These are phyloP conservation scores for Luperina nickerlii DNA, from an alignment of 2,888 invertebrate genomes.

Conservation along the genomic window DNA sequence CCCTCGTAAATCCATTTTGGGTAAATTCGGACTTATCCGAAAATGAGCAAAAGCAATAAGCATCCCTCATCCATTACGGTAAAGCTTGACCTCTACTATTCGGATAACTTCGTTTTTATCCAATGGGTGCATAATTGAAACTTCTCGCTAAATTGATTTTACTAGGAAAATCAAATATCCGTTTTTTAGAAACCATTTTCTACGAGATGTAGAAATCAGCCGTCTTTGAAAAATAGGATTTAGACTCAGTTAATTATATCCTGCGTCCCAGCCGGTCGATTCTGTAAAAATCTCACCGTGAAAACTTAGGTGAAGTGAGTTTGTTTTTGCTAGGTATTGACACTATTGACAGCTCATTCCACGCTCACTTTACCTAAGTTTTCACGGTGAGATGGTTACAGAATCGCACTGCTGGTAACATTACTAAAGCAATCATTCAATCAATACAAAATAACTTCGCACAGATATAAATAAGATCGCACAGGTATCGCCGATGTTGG, in stretches of 20 bases:
- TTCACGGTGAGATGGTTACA: too few relatives aligned
- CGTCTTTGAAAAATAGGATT: not conserved
- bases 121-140: constrained; percentile 26
- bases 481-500: too few relatives aligned
- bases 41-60: constrained; percentile 39
- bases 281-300: too few relatives aligned
- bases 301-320: too few relatives aligned
- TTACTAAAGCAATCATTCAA: too few relatives aligned
- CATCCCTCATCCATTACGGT: constrained; percentile 5
- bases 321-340: too few relatives aligned
- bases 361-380: too few relatives aligned
- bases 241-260: not conserved
- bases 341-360: too few relatives aligned
- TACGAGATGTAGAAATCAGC: not conserved
- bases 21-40: constrained; percentile 10
- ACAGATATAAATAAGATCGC: too few relatives aligned
- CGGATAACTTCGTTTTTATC: constrained; percentile 20
- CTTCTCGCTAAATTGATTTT: constrained; percentile 13
- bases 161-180: not conserved
- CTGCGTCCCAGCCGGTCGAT: not conserved
- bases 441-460: not conserved
- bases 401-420: too few relatives aligned
- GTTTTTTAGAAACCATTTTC: not conserved
- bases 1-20: constrained; percentile 9
- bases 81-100: not conserved